Percentiles rank a stretch among this genome's conserved stretches.
These are phyloP conservation scores for Odocoileus hemionus DNA, from an alignment of 2,113 vertebrate genomes.

Conservation along the genomic window DNA sequence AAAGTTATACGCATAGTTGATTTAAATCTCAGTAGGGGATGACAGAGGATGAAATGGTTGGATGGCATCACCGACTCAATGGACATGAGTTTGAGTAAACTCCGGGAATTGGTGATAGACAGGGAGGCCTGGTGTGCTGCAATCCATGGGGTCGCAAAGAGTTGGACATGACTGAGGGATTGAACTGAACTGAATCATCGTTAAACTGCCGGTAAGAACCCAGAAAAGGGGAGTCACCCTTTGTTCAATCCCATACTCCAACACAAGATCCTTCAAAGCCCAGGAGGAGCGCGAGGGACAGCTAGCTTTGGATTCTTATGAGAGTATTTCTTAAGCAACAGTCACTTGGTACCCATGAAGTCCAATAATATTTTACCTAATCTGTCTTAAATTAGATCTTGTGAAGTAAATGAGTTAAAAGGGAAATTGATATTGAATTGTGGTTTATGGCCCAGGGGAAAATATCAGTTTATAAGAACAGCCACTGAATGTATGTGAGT, in stretches of 20 bases:
- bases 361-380: conserved; percentile 52
- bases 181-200: not conserved
- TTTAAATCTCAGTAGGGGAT: not conserved
- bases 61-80: not conserved
- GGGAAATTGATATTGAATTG: conserved; percentile 59
- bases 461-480: conserved; percentile 58
- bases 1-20: not conserved
- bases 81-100: not conserved
- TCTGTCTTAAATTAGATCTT: conserved; percentile 68
- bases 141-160: not conserved
- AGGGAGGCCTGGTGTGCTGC: not conserved
- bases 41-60: not conserved
- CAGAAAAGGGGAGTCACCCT: not conserved
- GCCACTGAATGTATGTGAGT: conserved; percentile 12
- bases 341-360: conserved; percentile 29
- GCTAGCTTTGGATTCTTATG: not conserved
- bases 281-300: not conserved
- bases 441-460: conserved; percentile 53
- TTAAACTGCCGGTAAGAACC: not conserved
- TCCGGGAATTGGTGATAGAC: not conserved
- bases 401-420: conserved; percentile 59
- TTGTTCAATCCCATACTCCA: not conserved
- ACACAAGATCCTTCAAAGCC: not conserved
- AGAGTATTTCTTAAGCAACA: conserved; percentile 18
- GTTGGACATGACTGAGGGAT: not conserved